Conservation (phyloP, 2,888 invertebrate genomes). For the Epirrhoe tristata region DNA sequence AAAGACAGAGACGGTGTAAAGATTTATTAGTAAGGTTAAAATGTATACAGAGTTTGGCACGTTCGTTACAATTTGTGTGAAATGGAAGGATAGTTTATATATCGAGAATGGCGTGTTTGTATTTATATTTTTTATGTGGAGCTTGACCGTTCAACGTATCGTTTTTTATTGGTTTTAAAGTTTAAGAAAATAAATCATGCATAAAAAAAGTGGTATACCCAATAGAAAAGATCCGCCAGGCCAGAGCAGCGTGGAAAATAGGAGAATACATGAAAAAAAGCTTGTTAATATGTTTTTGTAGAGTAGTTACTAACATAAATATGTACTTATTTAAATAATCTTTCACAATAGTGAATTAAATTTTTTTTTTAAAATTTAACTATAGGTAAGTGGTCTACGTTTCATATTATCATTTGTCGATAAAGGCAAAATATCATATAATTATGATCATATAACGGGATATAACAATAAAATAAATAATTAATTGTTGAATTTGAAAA, state of each 20-base stretch:
- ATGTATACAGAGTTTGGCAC: conserved; percentile 70
- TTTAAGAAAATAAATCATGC: conserved; percentile 64
- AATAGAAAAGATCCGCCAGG: conserved; percentile 80
- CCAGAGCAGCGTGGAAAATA: conserved; percentile 80
- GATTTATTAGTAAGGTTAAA: conserved; percentile 60
- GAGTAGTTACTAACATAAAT: conserved; percentile 8
- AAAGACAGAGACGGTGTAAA: conserved; percentile 49
- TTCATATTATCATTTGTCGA: too few relatives aligned
- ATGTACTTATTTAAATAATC: background rate
- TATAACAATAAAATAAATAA: too few relatives aligned
- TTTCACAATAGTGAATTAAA: background rate
- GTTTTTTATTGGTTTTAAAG: conserved; percentile 75
- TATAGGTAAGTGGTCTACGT: too few relatives aligned
- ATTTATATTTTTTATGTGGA: conserved; percentile 82
- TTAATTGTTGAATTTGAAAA: background rate
- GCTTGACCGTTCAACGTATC: conserved; percentile 79
- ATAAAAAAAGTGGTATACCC: conserved; percentile 70
- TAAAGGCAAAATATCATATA: too few relatives aligned
- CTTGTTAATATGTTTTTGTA: conserved; percentile 38
- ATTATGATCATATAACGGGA: too few relatives aligned
- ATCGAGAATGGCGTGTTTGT: conserved; percentile 80
- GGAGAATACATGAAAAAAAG: conserved; percentile 80
- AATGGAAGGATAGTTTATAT: conserved; percentile 69
- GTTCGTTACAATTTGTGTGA: conserved; percentile 65
- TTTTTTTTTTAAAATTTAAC: too few relatives aligned